Conservation (phyloP, 1,140 invertebrate genomes). For the Diorhabda carinulata region DNA sequence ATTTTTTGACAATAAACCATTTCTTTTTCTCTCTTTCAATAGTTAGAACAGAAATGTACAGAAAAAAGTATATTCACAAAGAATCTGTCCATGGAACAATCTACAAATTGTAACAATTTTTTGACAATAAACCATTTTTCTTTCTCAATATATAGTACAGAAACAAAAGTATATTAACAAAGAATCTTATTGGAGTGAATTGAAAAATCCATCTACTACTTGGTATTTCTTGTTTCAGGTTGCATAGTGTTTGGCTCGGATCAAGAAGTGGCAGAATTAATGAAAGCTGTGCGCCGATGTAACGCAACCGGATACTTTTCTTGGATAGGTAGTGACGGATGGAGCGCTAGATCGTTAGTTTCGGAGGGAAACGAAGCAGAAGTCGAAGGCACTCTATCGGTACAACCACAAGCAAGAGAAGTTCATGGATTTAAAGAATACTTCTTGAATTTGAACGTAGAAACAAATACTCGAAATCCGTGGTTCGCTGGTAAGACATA, state of each 20-base stretch:
- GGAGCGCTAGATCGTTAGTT: constrained; percentile 82
- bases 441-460: constrained; percentile 78
- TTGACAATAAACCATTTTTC: too few species aligned
- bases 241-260: constrained; percentile 95
- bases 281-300: constrained; percentile 80
- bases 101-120: too few species aligned
- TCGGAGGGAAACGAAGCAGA: constrained; percentile 84
- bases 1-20: too few species aligned
- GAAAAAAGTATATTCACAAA: too few species aligned
- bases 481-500: constrained; percentile 79
- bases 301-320: constrained; percentile 89
- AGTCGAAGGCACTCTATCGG: constrained; percentile 86
- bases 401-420: constrained; percentile 85
- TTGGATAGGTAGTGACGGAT: constrained; percentile 94
- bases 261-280: constrained; percentile 91
- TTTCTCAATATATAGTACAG: too few species aligned
- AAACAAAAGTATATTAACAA: too few species aligned
- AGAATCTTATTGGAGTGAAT: too few species aligned
- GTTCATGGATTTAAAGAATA: constrained; percentile 85
- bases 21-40: too few species aligned
- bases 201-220: too few species aligned
- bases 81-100: too few species aligned
- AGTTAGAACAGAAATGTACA: too few species aligned
- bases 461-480: constrained; percentile 84
- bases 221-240: constrained; percentile 56